Conservation (phyloP, 2,797 vertebrate species). For the Mareca strepera region DNA sequence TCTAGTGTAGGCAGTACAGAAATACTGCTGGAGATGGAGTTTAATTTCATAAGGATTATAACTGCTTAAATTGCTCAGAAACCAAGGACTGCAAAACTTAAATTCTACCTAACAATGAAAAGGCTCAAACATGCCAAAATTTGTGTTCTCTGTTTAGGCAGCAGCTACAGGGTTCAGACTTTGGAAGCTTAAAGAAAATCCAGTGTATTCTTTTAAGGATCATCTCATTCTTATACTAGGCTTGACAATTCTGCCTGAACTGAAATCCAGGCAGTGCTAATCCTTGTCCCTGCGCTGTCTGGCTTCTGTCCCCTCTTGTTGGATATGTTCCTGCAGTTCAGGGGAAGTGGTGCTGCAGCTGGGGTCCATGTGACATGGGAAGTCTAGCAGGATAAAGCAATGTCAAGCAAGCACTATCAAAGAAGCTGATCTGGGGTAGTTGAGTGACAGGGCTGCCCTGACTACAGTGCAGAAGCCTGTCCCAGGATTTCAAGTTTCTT, state of each 20-base stretch:
- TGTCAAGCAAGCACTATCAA: background rate
- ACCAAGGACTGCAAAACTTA: background rate
- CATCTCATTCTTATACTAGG: background rate
- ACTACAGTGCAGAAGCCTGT: background rate
- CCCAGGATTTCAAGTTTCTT: background rate
- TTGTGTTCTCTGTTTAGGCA: background rate
- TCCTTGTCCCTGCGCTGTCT: background rate
- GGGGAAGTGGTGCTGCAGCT: background rate
- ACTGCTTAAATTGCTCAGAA: background rate
- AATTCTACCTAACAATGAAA: background rate
- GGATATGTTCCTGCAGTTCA: background rate
- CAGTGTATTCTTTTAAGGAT: background rate
- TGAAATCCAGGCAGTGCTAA: background rate
- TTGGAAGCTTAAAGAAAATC: background rate
- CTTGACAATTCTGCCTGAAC: background rate
- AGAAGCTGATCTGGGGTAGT: background rate
- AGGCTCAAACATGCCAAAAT: background rate
- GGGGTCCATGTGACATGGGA: background rate
- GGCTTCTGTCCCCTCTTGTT: background rate
- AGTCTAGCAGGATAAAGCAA: background rate
- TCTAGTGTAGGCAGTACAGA: background rate
- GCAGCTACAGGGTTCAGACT: background rate
- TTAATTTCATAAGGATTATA: background rate
- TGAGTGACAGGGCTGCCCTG: background rate
- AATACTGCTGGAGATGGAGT: background rate